phyloP scores from a whole-genome alignment of 2,888 invertebrate genomes.

The Brachypterus glaber region DNA sequence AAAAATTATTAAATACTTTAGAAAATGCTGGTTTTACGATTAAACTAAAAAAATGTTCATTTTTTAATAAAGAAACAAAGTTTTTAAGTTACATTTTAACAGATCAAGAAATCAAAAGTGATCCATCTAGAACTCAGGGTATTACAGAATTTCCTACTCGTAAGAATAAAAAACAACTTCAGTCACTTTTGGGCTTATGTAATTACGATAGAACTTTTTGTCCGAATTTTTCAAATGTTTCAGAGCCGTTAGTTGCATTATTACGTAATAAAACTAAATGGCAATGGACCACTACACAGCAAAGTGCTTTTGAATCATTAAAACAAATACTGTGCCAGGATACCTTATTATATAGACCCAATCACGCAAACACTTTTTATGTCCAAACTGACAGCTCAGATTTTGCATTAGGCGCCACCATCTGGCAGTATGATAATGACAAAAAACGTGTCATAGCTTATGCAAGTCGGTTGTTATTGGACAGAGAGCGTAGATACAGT shows the following conservation, averaged over 20 bases:
- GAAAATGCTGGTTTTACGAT: neutral
- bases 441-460: too few relatives aligned
- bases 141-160: neutral
- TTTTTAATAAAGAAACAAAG: too few relatives aligned
- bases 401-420: too few relatives aligned
- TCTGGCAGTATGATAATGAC: too few relatives aligned
- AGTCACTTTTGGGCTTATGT: neutral
- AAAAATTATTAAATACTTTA: neutral
- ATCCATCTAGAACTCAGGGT: neutral
- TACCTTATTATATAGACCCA: too few relatives aligned
- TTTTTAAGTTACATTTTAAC: too few relatives aligned
- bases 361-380: too few relatives aligned
- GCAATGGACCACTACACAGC: neutral
- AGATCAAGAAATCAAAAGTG: neutral
- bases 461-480: neutral
- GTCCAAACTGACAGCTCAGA: too few relatives aligned
- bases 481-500: neutral
- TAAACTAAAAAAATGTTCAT: too few relatives aligned
- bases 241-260: too few relatives aligned
- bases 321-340: too few relatives aligned
- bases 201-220: neutral
- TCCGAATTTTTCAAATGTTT: neutral
- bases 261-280: neutral
- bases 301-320: too few relatives aligned
- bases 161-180: neutral